Evolutionary conservation across 1,140 invertebrate genomes (phyloP).

Genomic region (Drosophila tsacasi): DNA sequence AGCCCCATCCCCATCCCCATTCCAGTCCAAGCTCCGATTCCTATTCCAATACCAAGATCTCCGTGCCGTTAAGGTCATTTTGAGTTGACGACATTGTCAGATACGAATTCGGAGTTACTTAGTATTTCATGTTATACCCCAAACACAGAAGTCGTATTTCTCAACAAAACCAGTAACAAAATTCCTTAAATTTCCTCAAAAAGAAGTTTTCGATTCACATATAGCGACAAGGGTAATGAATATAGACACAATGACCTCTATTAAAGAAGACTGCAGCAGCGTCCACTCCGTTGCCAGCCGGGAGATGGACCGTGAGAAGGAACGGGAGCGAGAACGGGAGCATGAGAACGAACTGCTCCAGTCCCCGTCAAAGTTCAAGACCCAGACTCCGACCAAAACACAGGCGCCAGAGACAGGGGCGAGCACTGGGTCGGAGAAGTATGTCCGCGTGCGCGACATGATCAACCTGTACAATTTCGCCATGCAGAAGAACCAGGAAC

Average conservation of each 20-base stretch:
- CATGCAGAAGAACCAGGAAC: conserved; percentile 69
- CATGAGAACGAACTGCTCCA: conserved; percentile 8
- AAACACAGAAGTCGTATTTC: conserved; percentile 35
- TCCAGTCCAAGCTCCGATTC: not conserved
- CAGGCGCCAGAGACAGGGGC: not conserved
- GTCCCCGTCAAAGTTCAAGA: conserved; percentile 15
- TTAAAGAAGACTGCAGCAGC: conserved; percentile 38
- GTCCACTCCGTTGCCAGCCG: conserved; percentile 1
- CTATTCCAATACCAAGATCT: conserved; percentile 9
- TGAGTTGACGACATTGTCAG: conserved; percentile 26
- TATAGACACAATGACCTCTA: conserved; percentile 22
- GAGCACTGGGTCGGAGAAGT: conserved; percentile 28
- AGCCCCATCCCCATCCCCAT: not conserved
- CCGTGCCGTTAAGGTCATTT: conserved; percentile 41
- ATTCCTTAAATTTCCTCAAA: conserved; percentile 9
- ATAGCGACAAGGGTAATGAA: conserved; percentile 3
- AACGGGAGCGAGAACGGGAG: conserved; percentile 4
- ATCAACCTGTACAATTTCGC: conserved; percentile 72
- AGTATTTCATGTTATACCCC: conserved; percentile 8
- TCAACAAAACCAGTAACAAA: conserved; percentile 25
- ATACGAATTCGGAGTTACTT: conserved; percentile 28
- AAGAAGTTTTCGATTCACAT: conserved; percentile 18
- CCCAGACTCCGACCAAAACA: not conserved
- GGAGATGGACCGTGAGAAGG: not conserved
- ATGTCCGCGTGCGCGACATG: conserved; percentile 69